Percentiles rank a stretch among this genome's conserved stretches.
phyloP scores from a whole-genome alignment of 2,888 invertebrate genomes.

The Acleris laterana region DNA sequence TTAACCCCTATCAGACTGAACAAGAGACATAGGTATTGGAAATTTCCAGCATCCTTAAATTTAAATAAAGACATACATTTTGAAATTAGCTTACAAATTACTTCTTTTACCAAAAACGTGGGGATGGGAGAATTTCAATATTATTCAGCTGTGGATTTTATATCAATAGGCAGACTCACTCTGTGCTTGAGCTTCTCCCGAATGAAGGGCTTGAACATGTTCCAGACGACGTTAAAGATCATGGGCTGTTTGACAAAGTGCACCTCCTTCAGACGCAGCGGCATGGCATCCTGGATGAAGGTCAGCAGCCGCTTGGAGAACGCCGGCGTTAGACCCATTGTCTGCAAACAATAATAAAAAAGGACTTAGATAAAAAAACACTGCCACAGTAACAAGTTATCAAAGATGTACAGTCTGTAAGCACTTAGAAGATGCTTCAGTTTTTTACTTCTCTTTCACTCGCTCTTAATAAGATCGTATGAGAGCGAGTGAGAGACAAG shows the following conservation, averaged over 20 bases:
- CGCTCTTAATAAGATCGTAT: no score
- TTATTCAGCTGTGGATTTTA: no score
- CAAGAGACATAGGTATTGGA: no score
- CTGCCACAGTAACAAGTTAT: neutral
- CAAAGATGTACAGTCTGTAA: no score
- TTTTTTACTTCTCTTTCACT: no score
- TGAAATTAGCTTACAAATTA: no score
- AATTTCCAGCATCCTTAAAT: no score
- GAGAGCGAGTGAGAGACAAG: no score
- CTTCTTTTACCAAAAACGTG: no score
- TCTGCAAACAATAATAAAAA: slow-evolving; percentile 61
- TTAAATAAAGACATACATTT: neutral
- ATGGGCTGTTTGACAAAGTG: slow-evolving; percentile 94
- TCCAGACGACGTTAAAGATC: slow-evolving; percentile 93
- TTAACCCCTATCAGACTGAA: no score
- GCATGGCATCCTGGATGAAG: slow-evolving; percentile 95
- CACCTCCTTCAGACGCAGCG: slow-evolving; percentile 91
- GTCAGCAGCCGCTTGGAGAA: slow-evolving; percentile 90
- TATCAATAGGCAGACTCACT: slow-evolving; percentile 76
- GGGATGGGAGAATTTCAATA: no score
- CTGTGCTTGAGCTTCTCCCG: slow-evolving; percentile 90
- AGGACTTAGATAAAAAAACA: neutral
- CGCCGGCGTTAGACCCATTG: slow-evolving; percentile 87
- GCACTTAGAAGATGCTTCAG: no score
- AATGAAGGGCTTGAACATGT: slow-evolving; percentile 93